Percentiles rank a stretch among this genome's conserved stretches.
These are phyloP conservation scores for Cololabis saira DNA, from an alignment of 2,113 vertebrate species.

Conservation along the genomic window DNA sequence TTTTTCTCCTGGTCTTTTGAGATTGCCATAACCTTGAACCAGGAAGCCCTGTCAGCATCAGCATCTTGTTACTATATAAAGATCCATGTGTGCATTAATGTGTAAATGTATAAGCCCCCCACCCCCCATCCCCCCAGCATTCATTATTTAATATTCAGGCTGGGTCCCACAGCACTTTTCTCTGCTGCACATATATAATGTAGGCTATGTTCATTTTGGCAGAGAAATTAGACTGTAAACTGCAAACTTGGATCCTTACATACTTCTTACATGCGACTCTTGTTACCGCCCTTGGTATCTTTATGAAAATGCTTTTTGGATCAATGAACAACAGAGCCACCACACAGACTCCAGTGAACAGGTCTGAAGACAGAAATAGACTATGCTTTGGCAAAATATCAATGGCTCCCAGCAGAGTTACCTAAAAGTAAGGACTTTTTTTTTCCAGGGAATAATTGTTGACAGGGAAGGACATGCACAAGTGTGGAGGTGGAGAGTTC, in stretches of 20 bases:
- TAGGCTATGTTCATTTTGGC: not conserved
- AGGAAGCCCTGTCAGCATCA: constrained; percentile 55
- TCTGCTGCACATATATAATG: not conserved
- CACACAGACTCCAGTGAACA: no score
- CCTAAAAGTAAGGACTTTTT: constrained; percentile 15
- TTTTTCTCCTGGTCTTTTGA: not conserved
- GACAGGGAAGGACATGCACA: constrained; percentile 14
- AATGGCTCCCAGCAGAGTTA: constrained; percentile 1
- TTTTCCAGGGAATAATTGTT: no score
- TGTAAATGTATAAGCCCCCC: constrained; percentile 20
- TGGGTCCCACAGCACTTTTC: not conserved
- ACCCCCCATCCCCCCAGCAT: not conserved
- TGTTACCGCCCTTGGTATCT: no score
- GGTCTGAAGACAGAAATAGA: not conserved
- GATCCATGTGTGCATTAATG: constrained; percentile 53
- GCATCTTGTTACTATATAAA: constrained; percentile 26
- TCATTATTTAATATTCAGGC: constrained; percentile 41
- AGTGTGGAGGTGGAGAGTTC: constrained; percentile 20
- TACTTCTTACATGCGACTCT: no score
- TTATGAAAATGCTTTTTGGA: no score
- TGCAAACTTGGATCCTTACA: not conserved
- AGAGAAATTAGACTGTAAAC: constrained; percentile 11
- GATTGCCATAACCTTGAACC: constrained; percentile 59
- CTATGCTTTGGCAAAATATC: not conserved
- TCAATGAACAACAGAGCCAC: no score